These are phyloP conservation scores for Callorhinus ursinus DNA, from an alignment of 2,113 vertebrate species.

Conservation along the genomic window DNA sequence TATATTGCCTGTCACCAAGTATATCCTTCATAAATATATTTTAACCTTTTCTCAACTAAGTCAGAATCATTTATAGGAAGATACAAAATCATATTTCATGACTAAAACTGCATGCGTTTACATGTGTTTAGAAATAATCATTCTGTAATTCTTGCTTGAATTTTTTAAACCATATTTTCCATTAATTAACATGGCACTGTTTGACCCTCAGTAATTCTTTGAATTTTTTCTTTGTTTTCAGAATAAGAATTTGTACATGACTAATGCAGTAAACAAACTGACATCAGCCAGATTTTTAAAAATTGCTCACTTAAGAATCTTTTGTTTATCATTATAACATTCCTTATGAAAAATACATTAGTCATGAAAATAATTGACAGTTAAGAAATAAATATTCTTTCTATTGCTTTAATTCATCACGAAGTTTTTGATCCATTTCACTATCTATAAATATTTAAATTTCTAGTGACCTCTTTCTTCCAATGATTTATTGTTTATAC, in stretches of 20 bases:
- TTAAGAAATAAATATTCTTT: slow-evolving; percentile 5
- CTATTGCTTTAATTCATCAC: slow-evolving; percentile 35
- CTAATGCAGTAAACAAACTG: slow-evolving; percentile 44
- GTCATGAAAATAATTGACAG: not conserved
- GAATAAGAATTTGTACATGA: not conserved
- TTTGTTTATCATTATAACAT: slow-evolving; percentile 23
- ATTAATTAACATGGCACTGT: slow-evolving; percentile 10
- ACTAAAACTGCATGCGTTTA: not conserved
- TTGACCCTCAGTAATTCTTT: not conserved
- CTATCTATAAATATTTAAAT: slow-evolving; percentile 30
- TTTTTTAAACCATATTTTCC: not conserved
- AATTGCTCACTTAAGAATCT: not conserved
- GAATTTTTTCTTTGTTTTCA: not conserved
- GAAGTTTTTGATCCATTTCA: slow-evolving; percentile 16
- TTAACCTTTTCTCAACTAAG: not conserved
- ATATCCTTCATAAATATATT: not conserved
- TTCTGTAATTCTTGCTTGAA: not conserved
- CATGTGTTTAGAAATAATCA: not conserved
- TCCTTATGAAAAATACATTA: slow-evolving; percentile 16
- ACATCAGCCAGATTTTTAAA: not conserved
- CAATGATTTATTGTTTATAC: not conserved
- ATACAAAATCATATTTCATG: not conserved
- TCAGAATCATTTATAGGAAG: not conserved
- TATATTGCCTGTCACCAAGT: not conserved
- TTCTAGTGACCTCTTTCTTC: not conserved